Percentiles rank a stretch among this genome's conserved stretches.
These are phyloP conservation scores for Anguilla pacifica DNA, from an alignment of 2,797 vertebrate species.

Conservation along the genomic window DNA sequence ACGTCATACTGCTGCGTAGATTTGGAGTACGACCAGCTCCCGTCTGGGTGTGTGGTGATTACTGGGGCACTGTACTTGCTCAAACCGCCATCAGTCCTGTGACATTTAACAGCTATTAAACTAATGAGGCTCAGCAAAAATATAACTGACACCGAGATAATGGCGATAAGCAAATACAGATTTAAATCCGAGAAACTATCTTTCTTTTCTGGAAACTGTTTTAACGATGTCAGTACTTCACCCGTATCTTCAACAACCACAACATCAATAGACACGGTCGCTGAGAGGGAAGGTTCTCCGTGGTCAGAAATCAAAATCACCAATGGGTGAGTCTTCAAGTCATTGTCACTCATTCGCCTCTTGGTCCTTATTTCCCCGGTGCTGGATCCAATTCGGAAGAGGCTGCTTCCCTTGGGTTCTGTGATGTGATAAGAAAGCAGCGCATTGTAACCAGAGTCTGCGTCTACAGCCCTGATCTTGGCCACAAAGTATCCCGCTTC, in stretches of 20 bases:
- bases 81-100: conserved; percentile 42
- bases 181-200: conserved; percentile 43
- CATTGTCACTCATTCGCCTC: conserved; percentile 21
- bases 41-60: conserved; percentile 43
- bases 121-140: conserved; percentile 35
- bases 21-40: conserved; percentile 44
- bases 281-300: conserved; percentile 31
- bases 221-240: conserved; percentile 28
- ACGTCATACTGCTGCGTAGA: conserved; percentile 46
- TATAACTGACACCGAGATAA: conserved; percentile 39
- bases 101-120: conserved; percentile 45
- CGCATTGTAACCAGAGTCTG: conserved; percentile 19
- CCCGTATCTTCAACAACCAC: conserved; percentile 38
- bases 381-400: conserved; percentile 10
- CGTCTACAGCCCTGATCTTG: conserved; percentile 20
- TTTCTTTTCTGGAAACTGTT: conserved; percentile 28
- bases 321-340: conserved; percentile 1
- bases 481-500: conserved; percentile 1
- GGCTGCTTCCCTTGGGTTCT: conserved; percentile 9
- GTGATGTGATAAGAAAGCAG: conserved; percentile 10
- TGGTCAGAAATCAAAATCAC: conserved; percentile 11
- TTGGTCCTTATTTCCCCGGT: conserved; percentile 18
- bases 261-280: conserved; percentile 41
- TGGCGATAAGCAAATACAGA: conserved; percentile 48
- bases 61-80: conserved; percentile 37